A percentile compares a stretch with the other conserved stretches of the same genome.
Evolutionary conservation across 2,888 invertebrate genomes (phyloP).

Genomic region (Rotaria macrura): DNA sequence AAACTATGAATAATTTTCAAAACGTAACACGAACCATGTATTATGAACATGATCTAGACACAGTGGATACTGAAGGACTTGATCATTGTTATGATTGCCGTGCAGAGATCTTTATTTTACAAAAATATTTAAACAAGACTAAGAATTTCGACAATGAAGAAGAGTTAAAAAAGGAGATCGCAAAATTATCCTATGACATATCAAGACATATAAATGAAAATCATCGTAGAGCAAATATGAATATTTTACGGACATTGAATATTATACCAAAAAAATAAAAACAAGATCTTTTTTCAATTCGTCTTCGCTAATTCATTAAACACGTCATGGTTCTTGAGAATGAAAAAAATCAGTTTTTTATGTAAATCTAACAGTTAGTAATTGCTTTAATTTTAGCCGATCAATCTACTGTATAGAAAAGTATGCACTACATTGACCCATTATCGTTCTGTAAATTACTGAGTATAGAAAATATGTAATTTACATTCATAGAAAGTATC

Average conservation of each 20-base stretch:
- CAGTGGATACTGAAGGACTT: constrained; percentile 6
- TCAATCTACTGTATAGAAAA: too few relatives aligned
- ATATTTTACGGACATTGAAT: background rate
- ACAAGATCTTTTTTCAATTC: too few relatives aligned
- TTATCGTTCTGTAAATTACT: too few relatives aligned
- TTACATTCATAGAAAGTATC: too few relatives aligned
- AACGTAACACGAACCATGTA: background rate
- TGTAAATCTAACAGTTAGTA: too few relatives aligned
- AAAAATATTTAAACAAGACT: background rate
- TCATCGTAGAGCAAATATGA: background rate
- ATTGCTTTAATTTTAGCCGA: too few relatives aligned
- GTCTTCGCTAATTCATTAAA: too few relatives aligned
- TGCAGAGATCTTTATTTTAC: constrained; percentile 22
- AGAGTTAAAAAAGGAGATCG: background rate
- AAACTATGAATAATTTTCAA: background rate
- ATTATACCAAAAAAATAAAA: background rate
- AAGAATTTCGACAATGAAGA: background rate
- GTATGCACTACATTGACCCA: too few relatives aligned
- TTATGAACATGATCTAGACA: background rate
- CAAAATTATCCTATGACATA: background rate
- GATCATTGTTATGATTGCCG: constrained; percentile 28
- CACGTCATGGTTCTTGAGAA: too few relatives aligned
- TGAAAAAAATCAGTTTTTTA: too few relatives aligned
- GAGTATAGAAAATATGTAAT: too few relatives aligned
- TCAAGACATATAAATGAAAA: background rate